Base-by-base conservation (phyloP, 2,797 vertebrate genomes). In the Pangasius krempfi region DNA sequence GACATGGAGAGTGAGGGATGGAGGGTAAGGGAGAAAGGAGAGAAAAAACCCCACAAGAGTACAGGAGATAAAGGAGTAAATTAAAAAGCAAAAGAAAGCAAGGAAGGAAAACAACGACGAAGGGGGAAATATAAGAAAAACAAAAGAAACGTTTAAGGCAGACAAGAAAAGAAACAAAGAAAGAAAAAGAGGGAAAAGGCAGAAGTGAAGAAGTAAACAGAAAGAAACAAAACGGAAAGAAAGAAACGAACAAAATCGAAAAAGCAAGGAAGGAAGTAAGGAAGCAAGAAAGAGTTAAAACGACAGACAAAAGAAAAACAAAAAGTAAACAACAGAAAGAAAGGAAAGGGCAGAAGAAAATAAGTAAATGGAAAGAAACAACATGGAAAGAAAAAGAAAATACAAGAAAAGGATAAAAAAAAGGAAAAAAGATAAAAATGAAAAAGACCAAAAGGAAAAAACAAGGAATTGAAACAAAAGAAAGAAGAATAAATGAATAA, bases 171-270 rank as follows among this genome's bases (percentile, higher is more conserved):
- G 4, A 66, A 30, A 14, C 13, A 64, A n/a, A 12, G n/a, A 5
- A 60, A 66, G 27, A 85, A 40, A 13, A 5, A 66, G 3, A 54
- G 52, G 27, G 13, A 27, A 27, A 64, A 64, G 25, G 25, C 27
- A 66, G 25, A n/a, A 66, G 4, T 30, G n/a, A 68, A 68, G 64
- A 44, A 44, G 40, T 62, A 62, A 62, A 14, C 16, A 12, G 9
- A n/a, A 72, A 47, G 76, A 40, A 60, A 56, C 40, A 72, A 85
- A 37, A 86, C 27, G 54, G 56, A 79, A 87, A 90, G 85, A 82
- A 22, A 70, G 1, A 70, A 70, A 70, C 1, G 1, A n/a, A 1
- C 2, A 8, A 3, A 54, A 54, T 16, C 0, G n/a, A n/a, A 12
- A 20, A n/a, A 4, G n/a, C 12, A n/a, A 13, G 18, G 1, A 9